A percentile compares a stretch with the other conserved stretches of the same genome.
Conservation (phyloP, 2,113 vertebrate species). For the Nerophis lumbriciformis region DNA sequence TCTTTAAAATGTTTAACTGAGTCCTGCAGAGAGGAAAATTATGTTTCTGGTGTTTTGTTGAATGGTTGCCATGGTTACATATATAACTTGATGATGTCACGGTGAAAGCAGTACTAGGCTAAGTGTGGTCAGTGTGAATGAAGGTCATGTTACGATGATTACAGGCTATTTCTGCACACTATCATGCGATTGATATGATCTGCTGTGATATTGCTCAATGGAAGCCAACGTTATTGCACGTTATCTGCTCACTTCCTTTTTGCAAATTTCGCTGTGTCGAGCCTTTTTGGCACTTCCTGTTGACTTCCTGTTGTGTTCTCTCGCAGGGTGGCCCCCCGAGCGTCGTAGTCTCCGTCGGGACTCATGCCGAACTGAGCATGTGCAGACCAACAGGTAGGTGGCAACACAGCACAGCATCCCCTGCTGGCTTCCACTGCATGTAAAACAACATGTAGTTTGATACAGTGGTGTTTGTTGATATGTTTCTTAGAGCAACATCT, state of each 20-base stretch:
- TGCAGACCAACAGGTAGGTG: slow-evolving; percentile 31
- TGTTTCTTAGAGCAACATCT: too few relatives aligned
- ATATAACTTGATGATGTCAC: neutral
- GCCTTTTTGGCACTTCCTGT: slow-evolving; percentile 37
- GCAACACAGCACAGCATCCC: neutral
- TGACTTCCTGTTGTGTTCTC: neutral
- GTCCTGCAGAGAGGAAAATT: neutral
- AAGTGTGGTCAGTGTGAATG: too few relatives aligned
- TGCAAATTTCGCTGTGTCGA: neutral
- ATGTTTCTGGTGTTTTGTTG: slow-evolving; percentile 2
- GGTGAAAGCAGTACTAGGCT: too few relatives aligned
- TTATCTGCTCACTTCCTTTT: slow-evolving; percentile 20
- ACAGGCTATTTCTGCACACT: too few relatives aligned
- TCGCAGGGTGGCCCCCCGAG: slow-evolving; percentile 3
- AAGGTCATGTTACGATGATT: too few relatives aligned
- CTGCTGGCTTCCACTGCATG: neutral
- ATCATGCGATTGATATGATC: too few relatives aligned
- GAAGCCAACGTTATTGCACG: too few relatives aligned
- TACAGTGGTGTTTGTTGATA: too few relatives aligned
- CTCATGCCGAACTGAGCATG: slow-evolving; percentile 17
- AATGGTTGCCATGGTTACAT: neutral
- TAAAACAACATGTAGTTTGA: too few relatives aligned
- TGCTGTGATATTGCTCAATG: too few relatives aligned
- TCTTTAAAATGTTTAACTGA: neutral
- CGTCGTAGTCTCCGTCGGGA: too few relatives aligned